phyloP scores from a whole-genome alignment of 2,888 invertebrate genomes.

The Notocelia uddmanniana region DNA sequence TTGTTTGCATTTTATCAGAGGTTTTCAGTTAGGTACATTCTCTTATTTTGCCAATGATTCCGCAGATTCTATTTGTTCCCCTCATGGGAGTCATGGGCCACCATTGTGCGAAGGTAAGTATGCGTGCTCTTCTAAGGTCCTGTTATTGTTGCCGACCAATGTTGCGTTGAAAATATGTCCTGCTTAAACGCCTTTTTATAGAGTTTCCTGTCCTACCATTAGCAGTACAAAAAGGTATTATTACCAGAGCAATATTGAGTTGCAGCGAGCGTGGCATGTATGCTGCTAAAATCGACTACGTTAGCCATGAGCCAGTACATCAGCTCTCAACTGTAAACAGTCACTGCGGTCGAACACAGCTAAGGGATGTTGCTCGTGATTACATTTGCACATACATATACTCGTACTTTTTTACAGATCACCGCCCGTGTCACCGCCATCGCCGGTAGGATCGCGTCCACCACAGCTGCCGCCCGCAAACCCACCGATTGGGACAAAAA shows the following conservation, averaged over 20 bases:
- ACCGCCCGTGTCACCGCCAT: constrained; percentile 80
- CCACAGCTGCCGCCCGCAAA: constrained; percentile 59
- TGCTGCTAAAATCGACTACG: too few species aligned
- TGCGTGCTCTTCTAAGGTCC: too few species aligned
- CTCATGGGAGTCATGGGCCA: not conserved
- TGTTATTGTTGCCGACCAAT: too few species aligned
- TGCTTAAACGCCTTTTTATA: too few species aligned
- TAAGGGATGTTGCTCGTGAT: not conserved
- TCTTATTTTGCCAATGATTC: not conserved
- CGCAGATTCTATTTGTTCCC: not conserved
- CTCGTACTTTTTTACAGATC: constrained; percentile 61
- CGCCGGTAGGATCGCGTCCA: constrained; percentile 66
- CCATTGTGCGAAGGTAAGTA: not conserved
- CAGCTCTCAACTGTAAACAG: too few species aligned
- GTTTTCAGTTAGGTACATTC: not conserved
- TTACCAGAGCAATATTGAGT: too few species aligned
- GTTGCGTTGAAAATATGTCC: too few species aligned
- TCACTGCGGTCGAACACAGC: too few species aligned
- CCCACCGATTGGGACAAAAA: constrained; percentile 74
- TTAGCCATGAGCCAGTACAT: too few species aligned
- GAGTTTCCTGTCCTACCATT: too few species aligned
- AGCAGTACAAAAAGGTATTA: too few species aligned
- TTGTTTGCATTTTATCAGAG: not conserved
- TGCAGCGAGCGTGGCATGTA: too few species aligned
- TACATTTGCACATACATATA: not conserved